Conservation (phyloP, 2,888 invertebrate species). For the Tanytarsus gracilentus region DNA sequence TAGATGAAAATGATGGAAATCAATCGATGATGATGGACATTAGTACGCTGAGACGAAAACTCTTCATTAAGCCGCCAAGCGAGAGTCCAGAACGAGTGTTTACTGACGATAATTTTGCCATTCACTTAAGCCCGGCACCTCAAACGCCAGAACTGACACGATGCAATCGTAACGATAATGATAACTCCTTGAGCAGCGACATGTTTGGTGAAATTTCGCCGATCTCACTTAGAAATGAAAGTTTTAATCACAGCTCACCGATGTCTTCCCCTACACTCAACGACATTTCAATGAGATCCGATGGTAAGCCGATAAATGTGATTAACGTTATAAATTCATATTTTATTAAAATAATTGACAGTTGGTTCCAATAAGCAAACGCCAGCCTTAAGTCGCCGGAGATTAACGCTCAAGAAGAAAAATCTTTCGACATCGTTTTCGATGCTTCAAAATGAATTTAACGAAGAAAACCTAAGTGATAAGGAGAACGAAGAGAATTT, state of each 20-base stretch:
- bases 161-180: not conserved
- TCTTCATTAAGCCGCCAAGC: conserved; percentile 35
- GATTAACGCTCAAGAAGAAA: not conserved
- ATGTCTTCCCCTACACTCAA: conserved; percentile 10
- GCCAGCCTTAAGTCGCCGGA: not conserved
- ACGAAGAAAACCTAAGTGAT: not conserved
- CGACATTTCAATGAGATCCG: conserved; percentile 10
- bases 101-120: conserved; percentile 21
- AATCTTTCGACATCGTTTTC: conserved; percentile 16
- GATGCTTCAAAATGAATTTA: conserved; percentile 7
- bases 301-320: not conserved
- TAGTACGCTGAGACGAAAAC: conserved; percentile 38
- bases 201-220: conserved; percentile 21
- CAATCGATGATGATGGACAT: conserved; percentile 21
- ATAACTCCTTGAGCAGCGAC: not conserved
- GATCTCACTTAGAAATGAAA: not conserved
- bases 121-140: conserved; percentile 33
- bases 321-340: not conserved
- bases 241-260: not conserved
- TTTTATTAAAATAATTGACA: not conserved
- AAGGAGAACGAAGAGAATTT: not conserved
- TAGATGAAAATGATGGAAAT: not conserved
- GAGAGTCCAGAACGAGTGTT: conserved; percentile 33
- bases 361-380: not conserved
- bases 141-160: conserved; percentile 31